Base-by-base conservation (phyloP, 1,140 invertebrate genomes). In the Megalopta genalis region DNA sequence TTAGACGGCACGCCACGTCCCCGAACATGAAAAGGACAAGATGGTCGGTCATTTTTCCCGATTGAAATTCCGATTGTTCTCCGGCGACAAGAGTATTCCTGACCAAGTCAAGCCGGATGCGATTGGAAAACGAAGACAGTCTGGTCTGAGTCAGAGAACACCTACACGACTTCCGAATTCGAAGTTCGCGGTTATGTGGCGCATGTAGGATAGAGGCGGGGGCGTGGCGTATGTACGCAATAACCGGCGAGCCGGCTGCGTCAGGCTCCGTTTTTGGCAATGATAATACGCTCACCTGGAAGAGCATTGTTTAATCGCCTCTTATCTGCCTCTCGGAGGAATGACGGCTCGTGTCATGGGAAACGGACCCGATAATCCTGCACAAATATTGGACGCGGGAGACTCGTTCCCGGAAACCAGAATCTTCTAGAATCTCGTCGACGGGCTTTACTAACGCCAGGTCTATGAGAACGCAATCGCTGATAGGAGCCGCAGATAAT, bases 151-250 rank as follows among this genome's bases (percentile, higher is more conserved):
- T 83, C 83, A 81, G 78, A 42, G 59, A 46, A 78, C 77, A 64
- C 81, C 83, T 83, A 86, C 81, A 63, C 81, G 39, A 81, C 74
- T 85, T 85, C 84, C 85, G 81, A 86, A 86, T 86, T 86, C 67
- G 77, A 83, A 84, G 32, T 73, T 82, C 25, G 62, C 65, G 70
- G n/a, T 80, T 62, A 52, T 52, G 70, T 62, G 69, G 66, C 52
- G 69, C 27, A 81, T 54, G 76, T 80, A 74, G 80, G 69, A 75
- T 32, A 62, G 39, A 16, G 49, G 49, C 65, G 85, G 75, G 67
- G 85, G 85, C 71, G 81, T 71, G 62, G 25, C 14, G 65, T 18
- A 52, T 69, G 67, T 67, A 77, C 49, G 72, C 77, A 84, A 85
- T 59, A n/a, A 52, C 46, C 49, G 62, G 62, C 16, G 42, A 67